Evolutionary conservation across 1,140 invertebrate species (phyloP).

Genomic region (Neodiprion fabricii): DNA sequence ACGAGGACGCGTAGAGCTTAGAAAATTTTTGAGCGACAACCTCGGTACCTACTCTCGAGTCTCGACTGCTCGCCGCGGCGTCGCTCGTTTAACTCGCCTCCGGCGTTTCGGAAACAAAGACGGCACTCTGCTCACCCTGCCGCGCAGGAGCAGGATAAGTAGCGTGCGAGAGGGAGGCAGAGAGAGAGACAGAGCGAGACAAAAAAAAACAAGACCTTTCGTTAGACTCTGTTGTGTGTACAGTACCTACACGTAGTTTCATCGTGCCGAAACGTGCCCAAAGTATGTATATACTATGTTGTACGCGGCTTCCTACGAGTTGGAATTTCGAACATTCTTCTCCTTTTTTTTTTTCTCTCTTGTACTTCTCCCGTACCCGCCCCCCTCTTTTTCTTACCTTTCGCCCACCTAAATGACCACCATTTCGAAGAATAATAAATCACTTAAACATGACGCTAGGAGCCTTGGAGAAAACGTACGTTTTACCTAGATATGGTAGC

Average conservation of each 20-base stretch:
- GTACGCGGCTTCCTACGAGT: background rate
- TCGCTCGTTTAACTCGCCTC: background rate
- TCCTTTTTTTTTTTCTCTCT: background rate
- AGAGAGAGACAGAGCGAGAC: background rate
- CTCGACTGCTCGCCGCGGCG: background rate
- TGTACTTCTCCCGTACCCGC: background rate
- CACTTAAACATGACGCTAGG: background rate
- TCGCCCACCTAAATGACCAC: background rate
- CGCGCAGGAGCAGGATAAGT: background rate
- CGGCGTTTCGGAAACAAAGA: background rate
- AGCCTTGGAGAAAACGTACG: too few relatives aligned
- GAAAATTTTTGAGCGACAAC: background rate
- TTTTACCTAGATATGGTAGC: too few relatives aligned
- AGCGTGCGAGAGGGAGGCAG: background rate
- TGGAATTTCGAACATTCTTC: background rate
- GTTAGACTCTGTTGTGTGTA: background rate
- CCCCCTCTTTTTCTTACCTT: background rate
- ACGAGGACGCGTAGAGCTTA: background rate
- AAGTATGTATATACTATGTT: background rate
- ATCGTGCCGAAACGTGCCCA: background rate
- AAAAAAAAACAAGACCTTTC: background rate
- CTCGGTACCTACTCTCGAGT: background rate
- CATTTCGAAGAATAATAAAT: background rate
- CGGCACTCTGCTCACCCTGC: background rate
- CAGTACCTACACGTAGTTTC: background rate